Evolutionary conservation across 2,888 invertebrate species (phyloP), one percentile per base, ranked within the genome.

Genomic region (Cerceris ruficornis): DNA sequence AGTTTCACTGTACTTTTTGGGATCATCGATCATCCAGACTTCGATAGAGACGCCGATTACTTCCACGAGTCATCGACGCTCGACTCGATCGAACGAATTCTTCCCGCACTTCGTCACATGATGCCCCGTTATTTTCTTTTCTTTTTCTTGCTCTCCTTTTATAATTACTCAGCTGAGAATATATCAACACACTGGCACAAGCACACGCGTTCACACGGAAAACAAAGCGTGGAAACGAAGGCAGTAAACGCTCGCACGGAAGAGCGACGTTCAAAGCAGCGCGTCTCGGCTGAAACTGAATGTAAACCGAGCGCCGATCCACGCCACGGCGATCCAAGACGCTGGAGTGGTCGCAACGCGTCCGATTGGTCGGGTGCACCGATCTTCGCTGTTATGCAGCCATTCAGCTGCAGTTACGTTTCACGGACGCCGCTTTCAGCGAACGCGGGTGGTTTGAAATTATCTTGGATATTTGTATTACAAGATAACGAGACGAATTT

Each of bases 201-300:
- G 4, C 28, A 28, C 28, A 28, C 28, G 28, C 28, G 28, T 28
- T 28, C 28, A 28, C 28, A 28, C 4, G 28, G 28, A 28, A 28
- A 28, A 28, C 4, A 28, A 28, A 28, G 28, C 28, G 28, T 28
- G 28, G 28, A 28, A 28, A 28, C 28, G 28, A 4, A 28, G 28
- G 28, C 46, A 68, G 65, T 9, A 46, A 41, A 28, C 17, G 15
- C n/a, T n/a, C 14, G 15, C 62, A 49, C 66, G 28, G 8, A 57
- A 70, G 49, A 14, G 61, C 72, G 75, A 83, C 65, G 75, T 68
- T 61, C 46, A 41, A 59, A 62, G 81, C 43, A 68, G 81, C 88
- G 87, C 85, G 89, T 84, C 86, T 84, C 86, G 79, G 75, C 86
- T 81, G 85, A 72, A 79, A 89, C 89, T 89, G 83, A 85, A 80